These are phyloP conservation scores for Ormyrus thymus DNA, from an alignment of 2,888 invertebrate genomes.

Conservation along the genomic window DNA sequence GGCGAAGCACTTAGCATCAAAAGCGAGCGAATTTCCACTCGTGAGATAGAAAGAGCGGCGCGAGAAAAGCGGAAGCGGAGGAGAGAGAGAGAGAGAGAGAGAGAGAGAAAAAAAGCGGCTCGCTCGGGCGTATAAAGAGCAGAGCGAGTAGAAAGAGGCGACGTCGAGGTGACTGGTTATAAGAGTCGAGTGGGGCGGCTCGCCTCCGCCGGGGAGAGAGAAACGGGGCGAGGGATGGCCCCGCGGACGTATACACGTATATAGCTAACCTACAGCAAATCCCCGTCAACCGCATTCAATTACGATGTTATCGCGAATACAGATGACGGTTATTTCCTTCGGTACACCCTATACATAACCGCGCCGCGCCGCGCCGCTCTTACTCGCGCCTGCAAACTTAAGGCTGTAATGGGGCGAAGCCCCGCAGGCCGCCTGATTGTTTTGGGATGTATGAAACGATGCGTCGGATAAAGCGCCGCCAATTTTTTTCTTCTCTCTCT, in stretches of 20 bases:
- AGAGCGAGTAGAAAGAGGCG: neutral
- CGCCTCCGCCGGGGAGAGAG: conserved; percentile 41
- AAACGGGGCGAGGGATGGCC: conserved; percentile 45
- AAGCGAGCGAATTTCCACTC: too few relatives aligned
- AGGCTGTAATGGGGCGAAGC: conserved; percentile 62
- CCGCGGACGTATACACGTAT: conserved; percentile 43
- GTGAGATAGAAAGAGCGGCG: neutral
- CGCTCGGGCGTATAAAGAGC: neutral
- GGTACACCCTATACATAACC: conserved; percentile 75
- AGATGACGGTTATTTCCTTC: conserved; percentile 76
- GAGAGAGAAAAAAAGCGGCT: neutral
- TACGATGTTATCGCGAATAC: conserved; percentile 76
- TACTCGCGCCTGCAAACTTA: conserved; percentile 60
- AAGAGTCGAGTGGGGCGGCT: conserved; percentile 6
- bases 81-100: neutral
- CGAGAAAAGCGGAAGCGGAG: neutral
- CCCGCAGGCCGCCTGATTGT: conserved; percentile 71
- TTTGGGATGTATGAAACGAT: conserved; percentile 71
- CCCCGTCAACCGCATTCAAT: conserved; percentile 76
- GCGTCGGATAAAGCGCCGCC: conserved; percentile 65
- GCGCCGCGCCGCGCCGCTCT: conserved; percentile 59
- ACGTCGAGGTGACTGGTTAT: conserved; percentile 26
- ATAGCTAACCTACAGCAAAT: conserved; percentile 67
- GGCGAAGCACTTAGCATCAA: too few relatives aligned
- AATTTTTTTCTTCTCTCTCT: conserved; percentile 63